Evolutionary conservation across 2,888 invertebrate genomes (phyloP).

Genomic region (Drosophila multiciliata): DNA sequence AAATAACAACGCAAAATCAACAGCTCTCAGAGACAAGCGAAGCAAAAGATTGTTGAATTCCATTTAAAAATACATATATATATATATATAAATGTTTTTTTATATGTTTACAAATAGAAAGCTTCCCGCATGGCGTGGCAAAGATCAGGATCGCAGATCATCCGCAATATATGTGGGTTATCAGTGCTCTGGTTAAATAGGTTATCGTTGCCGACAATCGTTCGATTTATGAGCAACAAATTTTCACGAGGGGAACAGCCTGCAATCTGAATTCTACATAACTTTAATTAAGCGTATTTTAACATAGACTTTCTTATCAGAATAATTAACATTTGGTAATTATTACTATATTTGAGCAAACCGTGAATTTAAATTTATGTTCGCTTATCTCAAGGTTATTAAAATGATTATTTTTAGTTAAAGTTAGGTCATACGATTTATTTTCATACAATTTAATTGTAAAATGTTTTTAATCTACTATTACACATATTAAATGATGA

Average conservation of each 20-base stretch:
- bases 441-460: too few relatives aligned
- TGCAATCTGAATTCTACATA: too few relatives aligned
- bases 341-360: background rate
- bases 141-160: conserved; percentile 69
- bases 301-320: background rate
- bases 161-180: conserved; percentile 56
- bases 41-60: conserved; percentile 51
- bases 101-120: conserved; percentile 22
- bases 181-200: conserved; percentile 64
- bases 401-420: background rate
- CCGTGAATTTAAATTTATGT: background rate
- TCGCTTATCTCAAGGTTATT: background rate
- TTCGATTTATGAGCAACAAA: conserved; percentile 68
- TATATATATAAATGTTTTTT: background rate
- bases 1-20: conserved; percentile 4
- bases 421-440: too few relatives aligned
- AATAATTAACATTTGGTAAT: background rate
- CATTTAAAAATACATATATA: conserved; percentile 41
- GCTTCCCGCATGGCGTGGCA: conserved; percentile 58
- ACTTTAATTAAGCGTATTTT: background rate
- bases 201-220: conserved; percentile 68
- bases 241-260: conserved; percentile 20
- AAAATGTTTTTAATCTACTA: too few relatives aligned
- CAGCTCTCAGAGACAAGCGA: conserved; percentile 32
- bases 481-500: background rate